Evolutionary conservation across 2,797 vertebrate genomes (phyloP).

Genomic region (Zalophus californianus): DNA sequence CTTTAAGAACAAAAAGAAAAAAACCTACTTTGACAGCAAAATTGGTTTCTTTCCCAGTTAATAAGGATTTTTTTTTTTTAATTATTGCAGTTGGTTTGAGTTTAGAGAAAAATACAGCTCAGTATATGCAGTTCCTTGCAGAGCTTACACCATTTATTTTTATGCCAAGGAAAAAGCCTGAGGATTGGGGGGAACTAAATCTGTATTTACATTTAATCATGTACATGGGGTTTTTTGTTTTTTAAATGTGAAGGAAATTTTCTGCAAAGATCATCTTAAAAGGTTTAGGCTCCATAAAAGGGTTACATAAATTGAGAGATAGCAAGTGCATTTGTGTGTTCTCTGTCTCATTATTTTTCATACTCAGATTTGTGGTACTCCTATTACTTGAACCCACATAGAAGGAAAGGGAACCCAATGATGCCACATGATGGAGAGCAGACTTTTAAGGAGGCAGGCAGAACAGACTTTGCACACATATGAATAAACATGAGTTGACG

Average conservation of each 20-base stretch:
- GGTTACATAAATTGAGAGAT: neutral
- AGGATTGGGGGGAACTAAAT: neutral
- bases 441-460: neutral
- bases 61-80: neutral
- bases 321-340: neutral
- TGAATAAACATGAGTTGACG: neutral
- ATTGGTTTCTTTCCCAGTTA: conserved; percentile 7
- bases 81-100: conserved; percentile 12
- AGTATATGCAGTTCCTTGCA: neutral
- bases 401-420: neutral
- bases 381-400: neutral
- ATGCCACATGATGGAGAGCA: neutral
- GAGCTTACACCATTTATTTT: conserved; percentile 9
- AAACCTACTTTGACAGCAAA: neutral
- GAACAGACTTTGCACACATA: neutral
- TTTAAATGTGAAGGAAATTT: conserved; percentile 12
- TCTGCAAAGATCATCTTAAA: neutral
- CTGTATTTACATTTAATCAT: conserved; percentile 31
- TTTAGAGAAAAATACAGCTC: neutral
- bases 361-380: neutral
- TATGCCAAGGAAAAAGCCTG: neutral
- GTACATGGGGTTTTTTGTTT: neutral
- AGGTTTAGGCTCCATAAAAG: neutral
- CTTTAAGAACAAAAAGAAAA: neutral
- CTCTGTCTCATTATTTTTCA: neutral